Base-by-base conservation (phyloP, 64 coral and sea anemone genomes). In the Orbicella faveolata region DNA sequence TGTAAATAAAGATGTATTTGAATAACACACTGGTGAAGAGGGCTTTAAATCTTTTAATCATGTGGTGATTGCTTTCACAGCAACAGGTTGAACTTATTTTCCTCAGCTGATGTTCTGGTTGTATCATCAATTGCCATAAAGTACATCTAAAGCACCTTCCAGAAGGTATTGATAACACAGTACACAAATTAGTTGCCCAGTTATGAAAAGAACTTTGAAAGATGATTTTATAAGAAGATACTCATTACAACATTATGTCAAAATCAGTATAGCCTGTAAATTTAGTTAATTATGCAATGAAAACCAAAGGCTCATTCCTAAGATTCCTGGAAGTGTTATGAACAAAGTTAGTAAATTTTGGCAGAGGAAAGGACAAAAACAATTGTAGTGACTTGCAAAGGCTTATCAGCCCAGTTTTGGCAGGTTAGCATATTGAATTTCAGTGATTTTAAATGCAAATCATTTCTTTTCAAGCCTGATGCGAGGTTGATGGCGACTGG, bases 381-480 rank as follows among this genome's bases (percentile, higher is more conserved):
- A 6, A 0, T 48, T 48, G 2, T 48, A 6, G 44, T 48, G 44
- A 48, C 5, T 48, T 48, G 44, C 44, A 48, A 48, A 48, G 55
- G 55, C 55, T 59, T 59, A 9, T 59, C 55, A 59, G 9, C 11
- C 1, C 12, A 15, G 12, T 12, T 12, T 59, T 16, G 55, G 10
- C 15, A 16, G 15, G 64, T 7, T 1, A 20, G 23, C 4, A 21
- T 67, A 23, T 67, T 67, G 7, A 7, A 67, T 7, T 21, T 67
- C 6, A 44, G 3, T 16, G 23, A 37, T 73, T 72, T 85, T 72
- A 16, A 85, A 69, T 72, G 14, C 33, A 72, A 84, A 35, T 85
- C 65, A 39, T 85, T 85, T 85, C 82, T 85, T 72, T 85, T 85
- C 4, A 85, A 85, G 82, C 82, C 64, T 72, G 19, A 9, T 66